phyloP scores from a whole-genome alignment of 2,888 invertebrate species.

The Synergus japonicus region DNA sequence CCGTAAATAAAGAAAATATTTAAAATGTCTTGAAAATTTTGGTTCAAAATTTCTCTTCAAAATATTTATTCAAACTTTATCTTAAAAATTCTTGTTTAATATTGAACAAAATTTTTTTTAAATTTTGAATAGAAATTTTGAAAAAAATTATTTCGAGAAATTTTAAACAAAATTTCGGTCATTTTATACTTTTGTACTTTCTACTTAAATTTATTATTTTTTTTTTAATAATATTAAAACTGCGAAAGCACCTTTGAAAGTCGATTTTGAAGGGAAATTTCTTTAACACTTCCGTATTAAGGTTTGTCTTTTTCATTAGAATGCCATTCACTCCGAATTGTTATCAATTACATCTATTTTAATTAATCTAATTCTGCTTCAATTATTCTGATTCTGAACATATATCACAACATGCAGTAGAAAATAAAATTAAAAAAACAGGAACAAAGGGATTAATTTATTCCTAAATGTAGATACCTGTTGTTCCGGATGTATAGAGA shows the following conservation, averaged over 20 bases:
- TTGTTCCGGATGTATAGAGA: conserved; percentile 94
- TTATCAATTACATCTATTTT: conserved; percentile 12
- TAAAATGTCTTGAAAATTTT: too few species aligned
- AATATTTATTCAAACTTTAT: too few species aligned
- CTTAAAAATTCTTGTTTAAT: too few species aligned
- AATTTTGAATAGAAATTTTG: too few species aligned
- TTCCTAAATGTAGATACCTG: conserved; percentile 77
- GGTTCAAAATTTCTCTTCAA: too few species aligned
- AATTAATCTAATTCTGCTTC: conserved; percentile 13
- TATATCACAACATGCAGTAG: background rate
- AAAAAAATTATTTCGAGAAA: too few species aligned
- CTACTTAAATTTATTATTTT: too few species aligned
- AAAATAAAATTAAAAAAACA: background rate
- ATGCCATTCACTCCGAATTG: conserved; percentile 13
- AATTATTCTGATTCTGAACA: conserved; percentile 7
- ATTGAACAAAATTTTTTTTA: too few species aligned
- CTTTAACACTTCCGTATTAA: background rate
- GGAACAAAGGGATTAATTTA: conserved; percentile 3
- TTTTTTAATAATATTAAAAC: too few species aligned
- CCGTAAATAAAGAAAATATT: too few species aligned
- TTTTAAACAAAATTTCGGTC: too few species aligned
- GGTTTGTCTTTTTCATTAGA: conserved; percentile 10
- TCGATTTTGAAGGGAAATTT: background rate
- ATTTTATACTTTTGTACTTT: too few species aligned
- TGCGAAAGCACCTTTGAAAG: background rate